These are phyloP conservation scores for Pseudotriccus pelzelni DNA, from an alignment of 2,797 vertebrate species.

Conservation along the genomic window DNA sequence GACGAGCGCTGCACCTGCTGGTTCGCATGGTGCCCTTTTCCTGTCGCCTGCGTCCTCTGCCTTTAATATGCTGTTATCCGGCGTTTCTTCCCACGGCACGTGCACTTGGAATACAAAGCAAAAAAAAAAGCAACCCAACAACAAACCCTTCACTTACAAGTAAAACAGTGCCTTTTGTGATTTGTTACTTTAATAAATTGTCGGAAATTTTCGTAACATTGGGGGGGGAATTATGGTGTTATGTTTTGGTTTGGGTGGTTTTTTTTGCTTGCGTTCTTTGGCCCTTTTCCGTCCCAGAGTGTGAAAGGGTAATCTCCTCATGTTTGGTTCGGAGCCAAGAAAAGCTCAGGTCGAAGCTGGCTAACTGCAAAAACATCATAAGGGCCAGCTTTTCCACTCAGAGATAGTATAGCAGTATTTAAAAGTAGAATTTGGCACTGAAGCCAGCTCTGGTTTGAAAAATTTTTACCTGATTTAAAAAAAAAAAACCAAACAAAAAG, in stretches of 20 bases:
- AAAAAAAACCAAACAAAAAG: too few species aligned
- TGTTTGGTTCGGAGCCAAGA: background rate
- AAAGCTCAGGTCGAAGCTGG: background rate
- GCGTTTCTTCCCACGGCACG: fast-evolving
- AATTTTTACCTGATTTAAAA: background rate
- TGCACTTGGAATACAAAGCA: background rate
- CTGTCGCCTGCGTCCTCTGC: fast-evolving
- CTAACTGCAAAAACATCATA: background rate
- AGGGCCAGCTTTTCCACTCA: background rate
- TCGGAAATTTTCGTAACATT: background rate
- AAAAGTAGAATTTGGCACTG: background rate
- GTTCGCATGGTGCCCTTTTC: fast-evolving
- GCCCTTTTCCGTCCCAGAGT: background rate
- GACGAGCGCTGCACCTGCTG: fast-evolving
- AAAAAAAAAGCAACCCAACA: too few species aligned
- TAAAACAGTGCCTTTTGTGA: too few species aligned
- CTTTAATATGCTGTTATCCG: fast-evolving
- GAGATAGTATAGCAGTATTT: background rate
- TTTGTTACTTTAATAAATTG: background rate
- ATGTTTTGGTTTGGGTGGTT: background rate
- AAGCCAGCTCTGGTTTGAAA: background rate
- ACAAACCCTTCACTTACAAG: background rate
- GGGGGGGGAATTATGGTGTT: fast-evolving
- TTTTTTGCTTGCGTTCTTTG: fast-evolving
- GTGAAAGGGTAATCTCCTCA: background rate